phyloP scores from a whole-genome alignment of 2,113 vertebrate species.

The Microcebus ravelobensis region DNA sequence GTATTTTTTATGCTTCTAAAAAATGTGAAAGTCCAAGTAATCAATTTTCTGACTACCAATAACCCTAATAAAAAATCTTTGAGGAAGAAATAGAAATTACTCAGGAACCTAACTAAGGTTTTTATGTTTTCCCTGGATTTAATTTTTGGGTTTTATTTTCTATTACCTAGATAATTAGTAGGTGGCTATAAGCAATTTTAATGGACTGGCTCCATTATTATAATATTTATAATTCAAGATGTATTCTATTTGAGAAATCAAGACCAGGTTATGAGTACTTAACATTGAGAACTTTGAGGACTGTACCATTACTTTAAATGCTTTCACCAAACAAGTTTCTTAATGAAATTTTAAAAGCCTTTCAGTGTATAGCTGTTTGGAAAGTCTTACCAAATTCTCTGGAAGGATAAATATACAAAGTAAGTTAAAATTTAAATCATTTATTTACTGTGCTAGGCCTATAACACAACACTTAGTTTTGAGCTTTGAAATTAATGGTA shows the following conservation, averaged over 20 bases:
- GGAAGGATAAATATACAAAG: conserved; percentile 4
- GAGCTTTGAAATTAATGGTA: conserved; percentile 27
- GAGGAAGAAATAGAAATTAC: background rate
- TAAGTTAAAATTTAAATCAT: background rate
- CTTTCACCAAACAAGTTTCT: background rate
- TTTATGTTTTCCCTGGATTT: conserved; percentile 15
- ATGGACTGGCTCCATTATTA: background rate
- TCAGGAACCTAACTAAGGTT: background rate
- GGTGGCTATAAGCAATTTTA: conserved; percentile 7
- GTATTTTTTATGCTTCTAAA: background rate
- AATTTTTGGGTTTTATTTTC: conserved; percentile 27
- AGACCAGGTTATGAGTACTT: background rate
- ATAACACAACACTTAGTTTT: background rate
- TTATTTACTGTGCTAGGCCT: conserved; percentile 21
- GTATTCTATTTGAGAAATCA: background rate
- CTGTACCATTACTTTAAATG: background rate
- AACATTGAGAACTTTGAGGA: background rate
- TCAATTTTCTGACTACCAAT: background rate
- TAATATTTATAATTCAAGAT: background rate
- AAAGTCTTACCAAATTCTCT: conserved; percentile 4
- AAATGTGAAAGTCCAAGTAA: background rate
- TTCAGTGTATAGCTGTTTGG: background rate
- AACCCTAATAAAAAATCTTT: background rate
- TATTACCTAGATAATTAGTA: background rate
- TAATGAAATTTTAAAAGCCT: background rate